These are phyloP conservation scores for Petrolisthes cinctipes DNA, from an alignment of 2,888 invertebrate genomes.

Conservation along the genomic window DNA sequence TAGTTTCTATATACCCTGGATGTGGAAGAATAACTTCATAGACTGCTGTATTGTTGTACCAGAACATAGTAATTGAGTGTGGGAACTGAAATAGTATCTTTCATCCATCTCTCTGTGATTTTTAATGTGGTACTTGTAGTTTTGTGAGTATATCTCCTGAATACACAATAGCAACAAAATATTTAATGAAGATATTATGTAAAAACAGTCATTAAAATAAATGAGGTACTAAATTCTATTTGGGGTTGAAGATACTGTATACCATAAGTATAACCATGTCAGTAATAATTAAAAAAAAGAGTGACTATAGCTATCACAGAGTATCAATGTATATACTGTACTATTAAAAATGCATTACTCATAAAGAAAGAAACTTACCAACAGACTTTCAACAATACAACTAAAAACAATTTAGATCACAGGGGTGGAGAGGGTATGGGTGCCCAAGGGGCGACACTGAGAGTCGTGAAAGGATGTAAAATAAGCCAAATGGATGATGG, in stretches of 20 bases:
- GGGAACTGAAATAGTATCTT: too few species aligned
- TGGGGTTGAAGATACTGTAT: constrained; percentile 5
- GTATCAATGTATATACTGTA: constrained; percentile 2
- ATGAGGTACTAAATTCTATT: constrained; percentile 30
- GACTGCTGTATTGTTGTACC: too few species aligned
- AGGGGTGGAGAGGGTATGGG: background rate
- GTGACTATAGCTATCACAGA: background rate
- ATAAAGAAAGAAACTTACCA: constrained; percentile 5
- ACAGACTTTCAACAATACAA: background rate
- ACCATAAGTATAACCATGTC: background rate
- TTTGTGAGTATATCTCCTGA: constrained; percentile 33
- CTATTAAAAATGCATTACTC: background rate
- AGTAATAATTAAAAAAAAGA: constrained; percentile 8
- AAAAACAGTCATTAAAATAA: constrained; percentile 13
- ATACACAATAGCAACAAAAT: background rate
- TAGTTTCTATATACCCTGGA: too few species aligned
- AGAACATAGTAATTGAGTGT: too few species aligned
- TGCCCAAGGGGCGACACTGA: background rate
- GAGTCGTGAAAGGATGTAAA: background rate
- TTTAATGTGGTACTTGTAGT: too few species aligned
- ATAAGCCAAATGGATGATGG: background rate
- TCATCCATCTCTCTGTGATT: too few species aligned
- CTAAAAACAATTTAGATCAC: background rate
- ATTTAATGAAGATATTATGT: constrained; percentile 8
- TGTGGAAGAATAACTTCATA: too few species aligned